These are phyloP conservation scores for Drosophila formosana DNA, from an alignment of 2,888 invertebrate genomes.

Conservation along the genomic window DNA sequence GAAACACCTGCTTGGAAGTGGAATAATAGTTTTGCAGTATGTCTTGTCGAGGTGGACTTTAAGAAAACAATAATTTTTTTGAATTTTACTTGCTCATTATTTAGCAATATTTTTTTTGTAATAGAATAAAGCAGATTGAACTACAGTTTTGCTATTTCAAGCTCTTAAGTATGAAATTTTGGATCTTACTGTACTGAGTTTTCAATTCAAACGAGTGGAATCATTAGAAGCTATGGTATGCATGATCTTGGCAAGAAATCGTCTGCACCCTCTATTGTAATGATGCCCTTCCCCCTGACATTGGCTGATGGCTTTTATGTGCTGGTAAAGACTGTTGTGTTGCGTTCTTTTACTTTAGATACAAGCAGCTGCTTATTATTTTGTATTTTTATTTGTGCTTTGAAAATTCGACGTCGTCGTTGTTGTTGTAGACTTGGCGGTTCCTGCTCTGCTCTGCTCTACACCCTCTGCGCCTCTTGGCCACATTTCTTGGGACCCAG, in stretches of 20 bases:
- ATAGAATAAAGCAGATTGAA: no score
- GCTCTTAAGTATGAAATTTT: not conserved
- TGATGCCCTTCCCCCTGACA: not conserved
- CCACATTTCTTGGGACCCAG: constrained; percentile 34
- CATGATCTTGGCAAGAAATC: constrained; percentile 24
- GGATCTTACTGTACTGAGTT: not conserved
- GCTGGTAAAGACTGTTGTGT: not conserved
- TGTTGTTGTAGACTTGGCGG: not conserved
- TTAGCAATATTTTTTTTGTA: no score
- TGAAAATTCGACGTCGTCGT: constrained; percentile 37
- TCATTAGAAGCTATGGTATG: constrained; percentile 5
- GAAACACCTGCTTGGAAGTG: no score
- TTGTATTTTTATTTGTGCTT: constrained; percentile 34
- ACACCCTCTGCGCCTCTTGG: not conserved
- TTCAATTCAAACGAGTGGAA: not conserved
- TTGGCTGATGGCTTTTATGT: constrained; percentile 20
- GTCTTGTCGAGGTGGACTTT: no score
- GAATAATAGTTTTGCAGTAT: no score
- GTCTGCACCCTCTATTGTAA: not conserved
- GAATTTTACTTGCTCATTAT: no score
- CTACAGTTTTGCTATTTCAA: no score
- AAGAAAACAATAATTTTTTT: no score
- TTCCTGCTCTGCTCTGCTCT: not conserved
- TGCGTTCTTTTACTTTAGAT: constrained; percentile 37
- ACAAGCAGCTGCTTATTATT: constrained; percentile 58